Conservation (phyloP, 2,113 vertebrate genomes). For the Ceyx cyanopectus region DNA sequence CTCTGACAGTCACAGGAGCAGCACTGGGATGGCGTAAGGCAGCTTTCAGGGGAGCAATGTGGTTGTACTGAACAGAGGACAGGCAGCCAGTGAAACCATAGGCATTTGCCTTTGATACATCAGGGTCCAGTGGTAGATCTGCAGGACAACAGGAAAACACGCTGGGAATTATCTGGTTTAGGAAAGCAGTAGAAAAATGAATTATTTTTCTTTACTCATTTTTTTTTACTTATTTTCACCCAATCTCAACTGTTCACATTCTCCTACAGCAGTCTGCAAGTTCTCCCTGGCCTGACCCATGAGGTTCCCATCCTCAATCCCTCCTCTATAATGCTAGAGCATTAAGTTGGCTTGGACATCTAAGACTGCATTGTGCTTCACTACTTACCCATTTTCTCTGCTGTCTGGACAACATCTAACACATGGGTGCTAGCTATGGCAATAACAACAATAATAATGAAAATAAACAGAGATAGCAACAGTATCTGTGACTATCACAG, state of each 20-base stretch:
- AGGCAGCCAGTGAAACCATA: slow-evolving; percentile 92
- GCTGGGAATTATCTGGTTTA: background rate
- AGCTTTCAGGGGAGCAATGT: slow-evolving; percentile 90
- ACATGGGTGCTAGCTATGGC: background rate
- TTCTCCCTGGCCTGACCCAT: background rate
- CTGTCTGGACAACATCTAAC: background rate
- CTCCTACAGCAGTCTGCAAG: background rate
- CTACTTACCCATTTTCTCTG: background rate
- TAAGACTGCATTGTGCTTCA: background rate
- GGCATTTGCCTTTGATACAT: slow-evolving; percentile 82
- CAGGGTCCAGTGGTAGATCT: slow-evolving; percentile 84
- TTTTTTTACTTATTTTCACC: background rate
- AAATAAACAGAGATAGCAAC: background rate
- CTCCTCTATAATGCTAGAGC: background rate
- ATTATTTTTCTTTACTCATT: background rate
- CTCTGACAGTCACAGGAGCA: slow-evolving; percentile 84
- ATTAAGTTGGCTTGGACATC: background rate
- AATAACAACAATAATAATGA: background rate
- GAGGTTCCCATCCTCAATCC: background rate
- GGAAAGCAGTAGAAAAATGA: background rate
- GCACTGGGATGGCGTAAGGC: slow-evolving; percentile 85
- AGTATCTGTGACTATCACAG: background rate
- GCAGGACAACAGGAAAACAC: background rate
- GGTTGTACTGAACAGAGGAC: slow-evolving; percentile 94
- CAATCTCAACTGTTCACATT: background rate